phyloP scores from a whole-genome alignment of 2,113 vertebrate genomes.

The Papio anubis region DNA sequence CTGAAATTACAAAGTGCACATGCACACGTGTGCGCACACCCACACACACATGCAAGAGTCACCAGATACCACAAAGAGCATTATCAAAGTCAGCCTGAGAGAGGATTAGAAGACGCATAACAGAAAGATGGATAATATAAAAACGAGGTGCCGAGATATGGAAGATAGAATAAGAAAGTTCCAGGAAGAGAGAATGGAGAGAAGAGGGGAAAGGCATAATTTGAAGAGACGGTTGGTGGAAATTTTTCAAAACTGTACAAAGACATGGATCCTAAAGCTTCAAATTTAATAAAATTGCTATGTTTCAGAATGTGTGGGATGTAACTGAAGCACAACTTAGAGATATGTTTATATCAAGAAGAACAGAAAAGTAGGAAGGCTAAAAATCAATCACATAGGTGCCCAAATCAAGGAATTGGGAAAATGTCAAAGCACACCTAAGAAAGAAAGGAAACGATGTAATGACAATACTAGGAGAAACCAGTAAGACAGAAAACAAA shows the following conservation, averaged over 20 bases:
- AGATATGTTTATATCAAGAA: too few species aligned
- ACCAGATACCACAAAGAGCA: background rate
- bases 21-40: accelerated
- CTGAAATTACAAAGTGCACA: background rate
- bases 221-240: background rate
- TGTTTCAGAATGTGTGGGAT: background rate
- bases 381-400: background rate
- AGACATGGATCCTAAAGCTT: background rate
- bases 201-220: background rate
- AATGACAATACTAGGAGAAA: background rate
- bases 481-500: background rate
- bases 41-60: background rate
- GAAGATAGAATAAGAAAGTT: background rate
- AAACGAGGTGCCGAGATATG: background rate
- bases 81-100: background rate
- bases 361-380: background rate
- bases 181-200: background rate
- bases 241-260: background rate
- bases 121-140: background rate
- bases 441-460: background rate
- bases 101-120: background rate
- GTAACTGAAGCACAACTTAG: background rate
- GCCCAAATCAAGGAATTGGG: background rate
- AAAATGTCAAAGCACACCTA: background rate
- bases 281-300: background rate